Conservation (phyloP, 2,888 invertebrate genomes). For the Herminia tarsipennalis region DNA sequence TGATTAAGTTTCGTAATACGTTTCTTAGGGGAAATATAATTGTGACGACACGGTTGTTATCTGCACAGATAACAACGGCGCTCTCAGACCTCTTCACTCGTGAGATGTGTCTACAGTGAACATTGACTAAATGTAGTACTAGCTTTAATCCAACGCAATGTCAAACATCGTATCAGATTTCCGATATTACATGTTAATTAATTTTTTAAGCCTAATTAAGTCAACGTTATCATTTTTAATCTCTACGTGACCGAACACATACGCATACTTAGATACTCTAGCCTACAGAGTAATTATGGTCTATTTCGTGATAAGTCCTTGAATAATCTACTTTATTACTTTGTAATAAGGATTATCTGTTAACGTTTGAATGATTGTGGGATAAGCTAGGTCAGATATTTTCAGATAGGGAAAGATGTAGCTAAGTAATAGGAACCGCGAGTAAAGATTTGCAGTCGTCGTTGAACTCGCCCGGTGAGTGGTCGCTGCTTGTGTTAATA, state of each 20-base stretch:
- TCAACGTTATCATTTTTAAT: slow-evolving; percentile 56
- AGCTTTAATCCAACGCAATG: background rate
- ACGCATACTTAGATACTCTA: slow-evolving; percentile 13
- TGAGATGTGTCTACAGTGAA: too few species aligned
- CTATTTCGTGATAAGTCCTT: slow-evolving; percentile 13
- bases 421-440: slow-evolving; percentile 4
- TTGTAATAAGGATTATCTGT: slow-evolving; percentile 18
- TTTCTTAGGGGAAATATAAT: too few species aligned
- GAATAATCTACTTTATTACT: slow-evolving; percentile 15
- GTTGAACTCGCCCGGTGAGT: slow-evolving; percentile 28
- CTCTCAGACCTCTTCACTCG: too few species aligned
- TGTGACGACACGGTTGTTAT: too few species aligned
- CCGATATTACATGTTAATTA: slow-evolving; percentile 26
- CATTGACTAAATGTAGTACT: background rate
- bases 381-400: background rate
- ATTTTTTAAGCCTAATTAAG: slow-evolving; percentile 29
- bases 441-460: slow-evolving; percentile 4
- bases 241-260: slow-evolving; percentile 65
- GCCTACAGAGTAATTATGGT: slow-evolving; percentile 6
- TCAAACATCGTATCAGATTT: slow-evolving; percentile 18
- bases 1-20: too few species aligned
- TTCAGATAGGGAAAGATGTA: background rate
- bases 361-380: background rate
- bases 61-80: too few species aligned
- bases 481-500: background rate